phyloP scores from a whole-genome alignment of 2,113 vertebrate genomes.

The Paralichthys olivaceus region DNA sequence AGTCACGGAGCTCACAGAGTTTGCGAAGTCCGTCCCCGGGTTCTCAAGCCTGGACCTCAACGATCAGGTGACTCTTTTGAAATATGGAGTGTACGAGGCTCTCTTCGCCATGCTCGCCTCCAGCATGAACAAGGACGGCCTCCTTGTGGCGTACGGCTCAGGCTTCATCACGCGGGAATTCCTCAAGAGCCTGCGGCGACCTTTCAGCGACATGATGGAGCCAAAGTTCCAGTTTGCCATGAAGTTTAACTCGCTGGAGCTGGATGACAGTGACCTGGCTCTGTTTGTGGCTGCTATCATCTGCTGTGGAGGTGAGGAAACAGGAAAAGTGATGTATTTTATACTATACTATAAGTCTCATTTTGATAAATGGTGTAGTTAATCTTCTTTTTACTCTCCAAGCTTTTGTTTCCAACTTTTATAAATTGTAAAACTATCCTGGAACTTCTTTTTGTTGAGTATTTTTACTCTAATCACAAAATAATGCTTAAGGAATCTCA shows the following conservation, averaged over 20 bases:
- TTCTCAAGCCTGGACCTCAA: conserved; percentile 93
- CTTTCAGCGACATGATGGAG: conserved; percentile 98
- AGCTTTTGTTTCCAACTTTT: not conserved
- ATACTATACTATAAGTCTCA: not conserved
- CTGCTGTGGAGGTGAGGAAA: conserved; percentile 93
- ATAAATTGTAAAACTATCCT: not conserved
- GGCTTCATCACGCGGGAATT: conserved; percentile 98
- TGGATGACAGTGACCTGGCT: conserved; percentile 96
- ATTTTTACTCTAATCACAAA: too few species aligned
- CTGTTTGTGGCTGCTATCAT: conserved; percentile 98
- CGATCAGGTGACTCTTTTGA: conserved; percentile 95
- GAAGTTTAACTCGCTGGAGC: conserved; percentile 95
- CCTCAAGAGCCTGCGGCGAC: conserved; percentile 95
- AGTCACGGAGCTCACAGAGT: conserved; percentile 95
- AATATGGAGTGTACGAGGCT: conserved; percentile 96
- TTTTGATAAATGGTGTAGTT: not conserved
- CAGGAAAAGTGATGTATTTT: not conserved
- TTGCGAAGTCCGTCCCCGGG: conserved; percentile 96
- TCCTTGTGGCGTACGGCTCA: conserved; percentile 93
- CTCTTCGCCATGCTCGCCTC: conserved; percentile 97
- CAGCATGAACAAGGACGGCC: conserved; percentile 98
- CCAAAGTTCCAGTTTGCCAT: conserved; percentile 98
- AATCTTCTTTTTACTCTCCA: not conserved
- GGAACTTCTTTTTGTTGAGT: too few species aligned
- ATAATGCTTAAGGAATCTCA: not conserved